Evolutionary conservation across 2,888 invertebrate genomes (phyloP).

Genomic region (Patella depressa): DNA sequence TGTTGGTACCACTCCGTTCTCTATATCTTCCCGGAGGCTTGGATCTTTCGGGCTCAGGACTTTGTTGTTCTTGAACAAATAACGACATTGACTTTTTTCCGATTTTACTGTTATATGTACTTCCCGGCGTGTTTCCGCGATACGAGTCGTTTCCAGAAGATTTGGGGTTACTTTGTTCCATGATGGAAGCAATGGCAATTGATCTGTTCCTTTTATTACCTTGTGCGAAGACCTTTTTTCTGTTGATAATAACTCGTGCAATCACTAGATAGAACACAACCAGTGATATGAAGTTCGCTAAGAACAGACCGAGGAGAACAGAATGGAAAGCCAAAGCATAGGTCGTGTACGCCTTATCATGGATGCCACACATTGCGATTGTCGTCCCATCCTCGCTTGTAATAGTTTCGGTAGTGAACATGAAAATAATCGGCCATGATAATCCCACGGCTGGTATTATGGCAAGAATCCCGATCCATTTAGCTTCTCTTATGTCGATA

Average conservation of each 20-base stretch:
- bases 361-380: neutral
- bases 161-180: neutral
- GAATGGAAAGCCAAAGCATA: neutral
- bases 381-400: neutral
- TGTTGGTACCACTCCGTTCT: neutral
- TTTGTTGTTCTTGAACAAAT: neutral
- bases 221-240: neutral
- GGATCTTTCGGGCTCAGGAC: neutral
- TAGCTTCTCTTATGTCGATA: neutral
- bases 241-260: neutral
- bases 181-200: neutral
- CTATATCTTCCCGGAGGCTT: neutral
- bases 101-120: neutral
- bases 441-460: neutral
- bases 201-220: neutral
- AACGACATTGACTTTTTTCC: neutral
- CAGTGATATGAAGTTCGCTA: neutral
- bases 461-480: neutral
- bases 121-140: neutral
- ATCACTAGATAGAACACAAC: neutral
- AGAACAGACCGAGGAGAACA: neutral
- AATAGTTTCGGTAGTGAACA: neutral
- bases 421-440: neutral
- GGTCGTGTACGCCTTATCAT: neutral
- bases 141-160: neutral